Evolutionary conservation across 2,888 invertebrate genomes (phyloP).

Genomic region (Ectropis crepuscularia): DNA sequence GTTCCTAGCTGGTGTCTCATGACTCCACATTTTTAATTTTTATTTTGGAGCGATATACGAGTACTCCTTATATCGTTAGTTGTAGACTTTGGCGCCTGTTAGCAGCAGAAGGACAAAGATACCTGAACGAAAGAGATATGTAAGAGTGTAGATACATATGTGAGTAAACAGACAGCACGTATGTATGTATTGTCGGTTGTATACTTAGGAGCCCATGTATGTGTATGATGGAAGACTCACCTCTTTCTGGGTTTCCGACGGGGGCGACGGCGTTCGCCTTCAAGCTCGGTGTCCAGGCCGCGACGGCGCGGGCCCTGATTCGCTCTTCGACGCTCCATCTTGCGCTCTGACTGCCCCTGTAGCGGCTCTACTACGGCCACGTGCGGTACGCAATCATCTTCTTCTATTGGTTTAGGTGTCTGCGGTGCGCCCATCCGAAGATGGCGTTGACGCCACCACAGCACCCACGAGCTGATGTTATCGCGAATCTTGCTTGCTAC

Average conservation of each 20-base stretch:
- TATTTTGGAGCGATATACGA: too few relatives aligned
- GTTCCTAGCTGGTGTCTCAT: too few relatives aligned
- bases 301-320: conserved; percentile 68
- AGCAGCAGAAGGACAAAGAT: too few relatives aligned
- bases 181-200: too few relatives aligned
- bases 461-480: conserved; percentile 79
- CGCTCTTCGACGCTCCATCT: conserved; percentile 69
- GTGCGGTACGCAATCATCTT: conserved; percentile 72
- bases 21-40: too few relatives aligned
- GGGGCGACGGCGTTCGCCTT: conserved; percentile 71
- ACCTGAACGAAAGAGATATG: too few relatives aligned
- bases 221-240: conserved; percentile 50
- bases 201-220: too few relatives aligned
- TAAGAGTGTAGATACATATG: too few relatives aligned
- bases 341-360: conserved; percentile 60
- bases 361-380: conserved; percentile 68
- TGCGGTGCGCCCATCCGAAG: conserved; percentile 83
- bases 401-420: conserved; percentile 75
- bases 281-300: conserved; percentile 69
- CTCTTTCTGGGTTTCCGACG: conserved; percentile 65
- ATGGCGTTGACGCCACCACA: conserved; percentile 82
- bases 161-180: too few relatives aligned
- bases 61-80: too few relatives aligned
- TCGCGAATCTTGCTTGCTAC: conserved; percentile 76
- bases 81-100: too few relatives aligned